phyloP scores from a whole-genome alignment of 2,797 vertebrate species.

The Lagorchestes hirsutus region DNA sequence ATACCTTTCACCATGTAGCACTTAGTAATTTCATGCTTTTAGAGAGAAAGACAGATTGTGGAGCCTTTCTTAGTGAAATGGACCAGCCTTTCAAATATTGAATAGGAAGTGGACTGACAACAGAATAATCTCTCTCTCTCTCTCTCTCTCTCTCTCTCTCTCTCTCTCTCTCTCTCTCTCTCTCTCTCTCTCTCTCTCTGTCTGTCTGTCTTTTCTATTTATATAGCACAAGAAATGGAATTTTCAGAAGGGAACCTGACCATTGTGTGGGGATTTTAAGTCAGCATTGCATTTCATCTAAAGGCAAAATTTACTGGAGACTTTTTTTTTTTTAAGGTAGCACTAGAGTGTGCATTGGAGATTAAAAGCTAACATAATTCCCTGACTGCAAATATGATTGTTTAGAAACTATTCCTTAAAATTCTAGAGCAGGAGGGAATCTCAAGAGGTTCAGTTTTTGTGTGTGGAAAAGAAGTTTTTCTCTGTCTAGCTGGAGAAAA shows the following conservation, averaged over 20 bases:
- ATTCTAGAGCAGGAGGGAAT: neutral
- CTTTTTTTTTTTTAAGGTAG: neutral
- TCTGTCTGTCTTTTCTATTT: constrained; percentile 30
- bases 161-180: too few relatives aligned
- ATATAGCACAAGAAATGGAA: constrained; percentile 8
- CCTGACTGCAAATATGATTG: neutral
- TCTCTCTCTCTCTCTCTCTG: too few relatives aligned
- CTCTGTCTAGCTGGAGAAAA: neutral
- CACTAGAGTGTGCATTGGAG: constrained; percentile 21
- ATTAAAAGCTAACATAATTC: constrained; percentile 21
- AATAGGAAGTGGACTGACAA: neutral
- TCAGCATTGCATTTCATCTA: neutral
- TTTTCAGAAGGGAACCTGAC: neutral
- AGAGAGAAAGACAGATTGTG: constrained; percentile 48
- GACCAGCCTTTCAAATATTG: constrained; percentile 55
- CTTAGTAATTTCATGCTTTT: constrained; percentile 48
- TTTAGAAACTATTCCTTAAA: constrained; percentile 2
- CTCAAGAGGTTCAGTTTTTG: neutral
- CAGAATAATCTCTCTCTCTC: neutral
- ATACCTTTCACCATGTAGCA: constrained; percentile 25
- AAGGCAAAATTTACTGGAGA: constrained; percentile 1
- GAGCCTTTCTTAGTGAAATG: constrained; percentile 14
- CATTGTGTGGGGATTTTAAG: constrained; percentile 15
- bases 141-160: too few relatives aligned
- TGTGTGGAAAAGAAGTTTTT: neutral